These are phyloP conservation scores for Polyommatus icarus DNA, from an alignment of 2,888 invertebrate species.

Conservation along the genomic window DNA sequence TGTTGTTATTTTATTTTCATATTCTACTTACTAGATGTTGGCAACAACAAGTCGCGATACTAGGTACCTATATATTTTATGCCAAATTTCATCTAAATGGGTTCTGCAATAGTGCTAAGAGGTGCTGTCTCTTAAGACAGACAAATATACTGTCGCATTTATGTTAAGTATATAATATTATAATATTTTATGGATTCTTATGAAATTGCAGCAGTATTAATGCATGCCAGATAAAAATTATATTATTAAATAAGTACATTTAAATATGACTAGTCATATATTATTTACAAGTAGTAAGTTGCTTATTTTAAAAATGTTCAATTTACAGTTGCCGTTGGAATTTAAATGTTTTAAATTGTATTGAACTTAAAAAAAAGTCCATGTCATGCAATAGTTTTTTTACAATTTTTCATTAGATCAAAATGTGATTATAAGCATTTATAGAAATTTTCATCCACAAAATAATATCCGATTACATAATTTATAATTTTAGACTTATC, in stretches of 20 bases:
- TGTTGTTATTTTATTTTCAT: constrained; percentile 20
- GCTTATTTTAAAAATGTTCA: too few species aligned
- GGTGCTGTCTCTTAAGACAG: not conserved
- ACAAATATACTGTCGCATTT: not conserved
- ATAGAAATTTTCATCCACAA: constrained; percentile 3
- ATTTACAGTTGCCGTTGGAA: not conserved
- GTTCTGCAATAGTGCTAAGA: not conserved
- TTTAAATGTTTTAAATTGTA: not conserved
- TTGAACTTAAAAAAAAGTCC: too few species aligned
- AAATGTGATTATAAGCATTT: not conserved
- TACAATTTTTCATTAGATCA: too few species aligned
- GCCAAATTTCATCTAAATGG: not conserved
- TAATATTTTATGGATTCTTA: not conserved
- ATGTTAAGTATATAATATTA: not conserved
- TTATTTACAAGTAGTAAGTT: too few species aligned
- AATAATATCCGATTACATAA: not conserved
- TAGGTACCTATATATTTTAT: too few species aligned
- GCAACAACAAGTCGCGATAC: not conserved
- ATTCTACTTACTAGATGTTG: not conserved
- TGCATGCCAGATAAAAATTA: not conserved
- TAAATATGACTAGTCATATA: constrained; percentile 25
- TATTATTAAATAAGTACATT: not conserved
- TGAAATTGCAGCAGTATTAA: constrained; percentile 25
- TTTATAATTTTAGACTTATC: constrained; percentile 26
- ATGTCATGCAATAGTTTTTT: too few species aligned